phyloP scores from a whole-genome alignment of 2,113 vertebrate species.

The Pseudorectes ferrugineus region DNA sequence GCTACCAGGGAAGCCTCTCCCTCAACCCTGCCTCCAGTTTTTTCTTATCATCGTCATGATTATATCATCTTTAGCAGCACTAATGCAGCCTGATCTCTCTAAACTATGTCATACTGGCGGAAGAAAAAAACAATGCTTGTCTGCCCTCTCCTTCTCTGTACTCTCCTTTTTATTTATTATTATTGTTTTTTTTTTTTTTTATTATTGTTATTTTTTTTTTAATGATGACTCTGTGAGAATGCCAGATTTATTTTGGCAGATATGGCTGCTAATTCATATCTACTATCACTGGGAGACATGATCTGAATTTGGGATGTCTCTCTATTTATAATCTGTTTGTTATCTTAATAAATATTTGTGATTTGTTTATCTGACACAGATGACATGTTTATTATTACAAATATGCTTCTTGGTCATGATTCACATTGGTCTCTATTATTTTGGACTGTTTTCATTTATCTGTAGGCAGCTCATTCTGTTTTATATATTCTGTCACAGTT shows the following conservation, averaged over 20 bases:
- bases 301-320: conserved; percentile 32
- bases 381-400: conserved; percentile 51
- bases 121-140: background rate
- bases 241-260: conserved; percentile 19
- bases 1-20: background rate
- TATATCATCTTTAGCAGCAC: background rate
- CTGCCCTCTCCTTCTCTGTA: background rate
- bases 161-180: background rate
- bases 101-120: background rate
- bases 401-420: conserved; percentile 39
- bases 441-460: conserved; percentile 31
- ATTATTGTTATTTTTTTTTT: background rate
- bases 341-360: conserved; percentile 48
- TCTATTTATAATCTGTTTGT: conserved; percentile 6
- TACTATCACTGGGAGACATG: background rate
- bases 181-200: background rate
- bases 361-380: conserved; percentile 40
- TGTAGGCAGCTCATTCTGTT: conserved; percentile 46
- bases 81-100: conserved; percentile 10
- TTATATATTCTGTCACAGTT: conserved; percentile 45
- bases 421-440: conserved; percentile 28
- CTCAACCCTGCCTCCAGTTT: background rate
- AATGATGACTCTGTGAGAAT: background rate
- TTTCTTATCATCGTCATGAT: background rate
- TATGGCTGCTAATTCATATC: conserved; percentile 18